phyloP scores from a whole-genome alignment of 2,888 invertebrate species.

The Caenorhabditis angaria region DNA sequence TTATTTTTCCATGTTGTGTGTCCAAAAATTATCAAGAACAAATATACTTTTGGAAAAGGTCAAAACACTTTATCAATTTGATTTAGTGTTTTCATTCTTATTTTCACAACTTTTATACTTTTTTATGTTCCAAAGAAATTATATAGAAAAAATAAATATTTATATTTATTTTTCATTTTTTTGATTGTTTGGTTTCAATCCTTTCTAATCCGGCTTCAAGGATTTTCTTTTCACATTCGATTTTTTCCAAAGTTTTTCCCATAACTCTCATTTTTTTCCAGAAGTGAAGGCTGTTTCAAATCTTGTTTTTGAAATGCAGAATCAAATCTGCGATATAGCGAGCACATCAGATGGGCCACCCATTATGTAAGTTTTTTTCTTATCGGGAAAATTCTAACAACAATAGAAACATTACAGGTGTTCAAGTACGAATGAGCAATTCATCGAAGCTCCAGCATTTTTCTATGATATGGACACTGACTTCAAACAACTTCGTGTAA shows the following conservation, averaged over 20 bases:
- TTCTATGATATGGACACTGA: slow-evolving; percentile 66
- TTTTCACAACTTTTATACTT: slow-evolving; percentile 10
- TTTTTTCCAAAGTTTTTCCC: neutral
- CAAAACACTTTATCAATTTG: neutral
- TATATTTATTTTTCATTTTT: neutral
- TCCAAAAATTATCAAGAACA: neutral
- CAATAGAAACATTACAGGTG: slow-evolving; percentile 17
- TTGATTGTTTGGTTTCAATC: neutral
- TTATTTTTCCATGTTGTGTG: no score
- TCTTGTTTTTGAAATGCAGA: slow-evolving; percentile 54
- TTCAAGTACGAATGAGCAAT: slow-evolving; percentile 35
- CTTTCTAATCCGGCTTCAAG: neutral
- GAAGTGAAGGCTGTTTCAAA: slow-evolving; percentile 47
- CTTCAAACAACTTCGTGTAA: slow-evolving; percentile 2
- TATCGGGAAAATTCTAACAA: slow-evolving; percentile 28
- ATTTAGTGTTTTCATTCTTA: slow-evolving; percentile 2
- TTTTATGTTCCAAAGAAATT: neutral
- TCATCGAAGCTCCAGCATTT: slow-evolving; percentile 64
- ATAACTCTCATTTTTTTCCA: slow-evolving; percentile 11
- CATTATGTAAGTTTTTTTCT: slow-evolving; percentile 19
- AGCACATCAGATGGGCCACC: slow-evolving; percentile 38
- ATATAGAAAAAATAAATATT: neutral
- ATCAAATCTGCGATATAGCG: slow-evolving; percentile 50
- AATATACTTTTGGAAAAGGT: neutral
- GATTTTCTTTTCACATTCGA: neutral